Evolutionary conservation across 2,888 invertebrate genomes (phyloP).

Genomic region (Plebejus argus): DNA sequence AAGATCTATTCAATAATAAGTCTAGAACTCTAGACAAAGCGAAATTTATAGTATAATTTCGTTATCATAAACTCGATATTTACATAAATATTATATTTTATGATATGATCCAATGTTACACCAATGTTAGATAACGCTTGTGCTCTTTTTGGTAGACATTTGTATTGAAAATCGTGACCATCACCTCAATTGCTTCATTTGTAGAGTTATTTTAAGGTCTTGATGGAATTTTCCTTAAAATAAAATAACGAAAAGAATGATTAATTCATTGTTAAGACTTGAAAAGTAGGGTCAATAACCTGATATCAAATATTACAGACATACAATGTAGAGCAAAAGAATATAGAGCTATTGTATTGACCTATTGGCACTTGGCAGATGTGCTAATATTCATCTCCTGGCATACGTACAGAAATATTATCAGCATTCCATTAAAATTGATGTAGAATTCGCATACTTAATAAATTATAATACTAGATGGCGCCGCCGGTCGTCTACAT

Average conservation of each 20-base stretch:
- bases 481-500: too few relatives aligned
- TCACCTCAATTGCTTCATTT: neutral
- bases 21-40: neutral
- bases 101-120: neutral
- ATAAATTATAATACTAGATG: neutral
- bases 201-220: neutral
- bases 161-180: conserved; percentile 1
- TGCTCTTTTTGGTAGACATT: neutral
- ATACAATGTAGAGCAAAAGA: neutral
- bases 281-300: neutral
- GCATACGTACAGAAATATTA: conserved; percentile 11
- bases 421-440: conserved; percentile 7
- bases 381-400: neutral
- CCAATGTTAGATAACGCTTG: neutral
- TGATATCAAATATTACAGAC: neutral
- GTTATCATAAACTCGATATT: neutral
- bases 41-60: neutral
- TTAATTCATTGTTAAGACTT: neutral
- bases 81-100: neutral
- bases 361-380: conserved; percentile 14
- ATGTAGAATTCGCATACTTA: neutral
- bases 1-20: neutral
- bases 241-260: neutral
- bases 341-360: neutral
- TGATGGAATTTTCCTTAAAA: neutral